Evolutionary conservation across 2,113 vertebrate species (phyloP).

Genomic region (Eptatretus burgeri): DNA sequence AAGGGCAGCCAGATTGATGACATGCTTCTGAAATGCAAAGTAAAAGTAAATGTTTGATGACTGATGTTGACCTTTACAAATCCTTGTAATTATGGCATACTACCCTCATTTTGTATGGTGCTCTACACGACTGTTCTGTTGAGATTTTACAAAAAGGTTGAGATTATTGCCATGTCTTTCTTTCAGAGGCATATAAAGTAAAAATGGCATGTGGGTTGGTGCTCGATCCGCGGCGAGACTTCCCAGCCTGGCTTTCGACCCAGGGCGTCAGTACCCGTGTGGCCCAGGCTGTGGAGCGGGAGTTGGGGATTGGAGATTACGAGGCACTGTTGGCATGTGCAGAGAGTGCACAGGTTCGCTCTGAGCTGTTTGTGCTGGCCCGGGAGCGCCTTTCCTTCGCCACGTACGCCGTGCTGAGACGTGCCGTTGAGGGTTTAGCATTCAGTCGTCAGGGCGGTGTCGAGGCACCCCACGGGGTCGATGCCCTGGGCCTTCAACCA

Average conservation of each 20-base stretch:
- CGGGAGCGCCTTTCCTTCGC: constrained; percentile 5
- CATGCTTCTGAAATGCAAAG: too few species aligned
- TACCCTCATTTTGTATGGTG: too few species aligned
- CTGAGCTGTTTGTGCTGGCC: background rate
- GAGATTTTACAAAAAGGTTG: too few species aligned
- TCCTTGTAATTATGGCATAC: too few species aligned
- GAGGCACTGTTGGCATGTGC: constrained; percentile 2
- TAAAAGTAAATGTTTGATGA: too few species aligned
- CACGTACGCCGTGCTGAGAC: constrained; percentile 1
- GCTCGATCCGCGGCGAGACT: background rate
- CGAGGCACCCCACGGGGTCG: background rate
- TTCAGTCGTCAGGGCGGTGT: background rate
- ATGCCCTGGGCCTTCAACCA: background rate
- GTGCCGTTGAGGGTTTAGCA: background rate
- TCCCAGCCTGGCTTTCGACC: background rate
- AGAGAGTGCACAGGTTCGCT: background rate
- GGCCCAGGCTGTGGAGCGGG: constrained; percentile 2
- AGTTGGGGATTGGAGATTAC: constrained; percentile 5
- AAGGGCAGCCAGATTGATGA: too few species aligned
- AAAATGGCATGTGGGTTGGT: too few species aligned
- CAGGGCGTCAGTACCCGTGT: background rate
- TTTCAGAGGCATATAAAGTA: too few species aligned
- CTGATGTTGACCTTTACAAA: too few species aligned
- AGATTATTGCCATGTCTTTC: too few species aligned
- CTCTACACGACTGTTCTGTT: too few species aligned